phyloP scores from a whole-genome alignment of 2,113 vertebrate genomes.

The Macquaria ambigua region DNA sequence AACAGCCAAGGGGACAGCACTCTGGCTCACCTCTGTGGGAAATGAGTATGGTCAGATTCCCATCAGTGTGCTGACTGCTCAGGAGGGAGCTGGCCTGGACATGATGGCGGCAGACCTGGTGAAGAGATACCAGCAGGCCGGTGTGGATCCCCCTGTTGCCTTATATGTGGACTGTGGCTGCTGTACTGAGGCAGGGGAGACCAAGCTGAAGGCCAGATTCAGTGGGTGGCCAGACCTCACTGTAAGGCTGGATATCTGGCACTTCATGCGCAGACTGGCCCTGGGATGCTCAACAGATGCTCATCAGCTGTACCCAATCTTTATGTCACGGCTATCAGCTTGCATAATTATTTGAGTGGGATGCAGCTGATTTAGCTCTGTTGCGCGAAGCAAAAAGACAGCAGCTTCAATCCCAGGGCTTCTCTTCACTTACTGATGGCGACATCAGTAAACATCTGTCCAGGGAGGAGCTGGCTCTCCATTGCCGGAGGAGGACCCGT shows the following conservation, averaged over 20 bases:
- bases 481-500: background rate
- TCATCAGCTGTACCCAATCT: constrained; percentile 3
- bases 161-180: constrained; percentile 45
- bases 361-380: background rate
- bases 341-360: constrained; percentile 16
- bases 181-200: constrained; percentile 3
- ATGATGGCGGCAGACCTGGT: constrained; percentile 10
- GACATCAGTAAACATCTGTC: background rate
- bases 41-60: constrained; percentile 25
- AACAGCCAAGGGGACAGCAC: constrained; percentile 3
- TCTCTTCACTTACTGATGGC: background rate
- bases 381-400: background rate
- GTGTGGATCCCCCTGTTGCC: constrained; percentile 13
- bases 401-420: background rate
- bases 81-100: constrained; percentile 36
- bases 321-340: background rate
- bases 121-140: constrained; percentile 8
- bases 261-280: background rate
- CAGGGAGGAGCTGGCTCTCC: background rate
- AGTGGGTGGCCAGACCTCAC: background rate
- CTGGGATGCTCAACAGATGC: constrained; percentile 14
- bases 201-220: constrained; percentile 31
- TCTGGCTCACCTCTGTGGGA: constrained; percentile 39
- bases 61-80: constrained; percentile 32
- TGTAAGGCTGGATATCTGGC: constrained; percentile 34